These are phyloP conservation scores for Iguana delicatissima DNA, from an alignment of 2,797 vertebrate genomes.

Conservation along the genomic window DNA sequence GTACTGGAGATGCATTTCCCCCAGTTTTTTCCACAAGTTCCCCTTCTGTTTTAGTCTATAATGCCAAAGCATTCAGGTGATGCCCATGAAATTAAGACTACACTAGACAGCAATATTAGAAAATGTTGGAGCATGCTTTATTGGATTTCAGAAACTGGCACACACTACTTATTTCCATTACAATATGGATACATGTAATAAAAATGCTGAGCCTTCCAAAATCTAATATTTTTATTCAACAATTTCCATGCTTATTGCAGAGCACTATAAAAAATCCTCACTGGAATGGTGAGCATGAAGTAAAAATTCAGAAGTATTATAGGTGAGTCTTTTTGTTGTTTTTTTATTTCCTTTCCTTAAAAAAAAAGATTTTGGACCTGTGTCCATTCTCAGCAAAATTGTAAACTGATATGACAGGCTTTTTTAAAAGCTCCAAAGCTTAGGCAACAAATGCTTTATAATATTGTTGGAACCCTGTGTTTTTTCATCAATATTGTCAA, in stretches of 20 bases:
- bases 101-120: constrained; percentile 67
- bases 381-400: constrained; percentile 24
- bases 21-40: fast-evolving
- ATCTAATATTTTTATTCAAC: constrained; percentile 68
- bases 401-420: constrained; percentile 3
- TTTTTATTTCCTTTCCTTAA: constrained; percentile 1
- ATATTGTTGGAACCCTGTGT: not conserved
- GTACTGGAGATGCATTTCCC: fast-evolving
- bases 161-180: constrained; percentile 54
- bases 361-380: not conserved
- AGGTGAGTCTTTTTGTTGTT: not conserved
- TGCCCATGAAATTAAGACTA: constrained; percentile 55
- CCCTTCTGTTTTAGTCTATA: constrained; percentile 35
- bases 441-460: constrained; percentile 21
- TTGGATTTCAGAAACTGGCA: constrained; percentile 69
- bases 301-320: constrained; percentile 67
- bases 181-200: constrained; percentile 72
- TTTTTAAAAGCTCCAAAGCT: constrained; percentile 15
- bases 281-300: constrained; percentile 64
- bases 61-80: constrained; percentile 56
- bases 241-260: constrained; percentile 69
- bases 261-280: constrained; percentile 70
- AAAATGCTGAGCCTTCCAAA: constrained; percentile 69
- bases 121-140: constrained; percentile 68
- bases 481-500: not conserved